phyloP scores from a whole-genome alignment of 2,888 invertebrate genomes.

The Chesias legatella region DNA sequence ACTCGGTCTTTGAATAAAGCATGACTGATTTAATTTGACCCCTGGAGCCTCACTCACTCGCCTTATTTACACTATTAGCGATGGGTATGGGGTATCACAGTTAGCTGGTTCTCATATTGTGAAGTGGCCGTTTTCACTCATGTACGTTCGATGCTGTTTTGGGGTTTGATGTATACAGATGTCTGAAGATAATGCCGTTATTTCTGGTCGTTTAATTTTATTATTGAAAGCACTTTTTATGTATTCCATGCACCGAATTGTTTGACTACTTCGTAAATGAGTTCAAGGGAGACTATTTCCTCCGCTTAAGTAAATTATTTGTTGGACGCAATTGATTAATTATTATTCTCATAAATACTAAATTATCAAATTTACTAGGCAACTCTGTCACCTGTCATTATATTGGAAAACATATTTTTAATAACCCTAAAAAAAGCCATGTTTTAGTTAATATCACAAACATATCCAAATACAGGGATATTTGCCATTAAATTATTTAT shows the following conservation, averaged over 20 bases:
- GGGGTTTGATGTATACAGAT: conserved; percentile 39
- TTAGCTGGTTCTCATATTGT: conserved; percentile 55
- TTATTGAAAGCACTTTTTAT: conserved; percentile 24
- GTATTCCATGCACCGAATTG: conserved; percentile 3
- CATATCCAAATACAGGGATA: no score
- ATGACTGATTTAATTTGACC: conserved; percentile 67
- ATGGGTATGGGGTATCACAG: conserved; percentile 46
- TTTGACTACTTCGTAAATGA: background rate
- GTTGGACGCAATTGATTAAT: no score
- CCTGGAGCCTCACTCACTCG: conserved; percentile 39
- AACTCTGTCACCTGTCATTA: no score
- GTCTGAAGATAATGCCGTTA: conserved; percentile 47
- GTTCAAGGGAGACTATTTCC: no score
- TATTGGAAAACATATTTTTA: no score
- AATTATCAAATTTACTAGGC: no score
- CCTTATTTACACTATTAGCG: conserved; percentile 43
- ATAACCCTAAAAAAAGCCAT: no score
- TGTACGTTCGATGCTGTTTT: conserved; percentile 56
- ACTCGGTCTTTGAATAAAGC: conserved; percentile 60
- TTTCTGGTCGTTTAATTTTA: conserved; percentile 38
- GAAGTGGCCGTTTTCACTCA: conserved; percentile 51
- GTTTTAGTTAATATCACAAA: no score
- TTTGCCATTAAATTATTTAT: no score
- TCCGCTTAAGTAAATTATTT: no score
- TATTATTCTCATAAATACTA: no score